Base-by-base conservation (phyloP, 2,113 vertebrate genomes). In the Nesospiza acunhae region DNA sequence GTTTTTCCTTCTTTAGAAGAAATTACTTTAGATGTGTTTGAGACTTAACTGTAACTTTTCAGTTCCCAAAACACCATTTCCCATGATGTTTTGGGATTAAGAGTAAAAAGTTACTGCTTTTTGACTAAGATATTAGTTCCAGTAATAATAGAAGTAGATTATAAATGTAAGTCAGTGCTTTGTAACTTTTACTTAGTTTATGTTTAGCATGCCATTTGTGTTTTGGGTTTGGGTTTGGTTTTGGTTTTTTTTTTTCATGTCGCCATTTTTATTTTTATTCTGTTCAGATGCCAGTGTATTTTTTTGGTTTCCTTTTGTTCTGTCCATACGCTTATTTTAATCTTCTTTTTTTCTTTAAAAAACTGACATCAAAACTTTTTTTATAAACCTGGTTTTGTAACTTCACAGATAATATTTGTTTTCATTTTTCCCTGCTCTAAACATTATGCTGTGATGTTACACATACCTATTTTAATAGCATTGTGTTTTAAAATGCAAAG, bases 261-360 rank as follows among this genome's bases (percentile, higher is more conserved):
- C 59, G 85, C 10, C 20, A 6, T 97, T 95, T 93, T 68, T 21
- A 35, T 70, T 77, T 53, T 93, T 78, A 31, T 86, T 96, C 89
- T 96, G 84, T 97, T 97, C 94, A 93, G 73, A 96, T 97, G 75
- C 85, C 95, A 92, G 79, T 82, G 78, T 77, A 82, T 47, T 79
- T 90, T 47, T 52, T 47, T 3, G 20, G 39, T 76, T 87, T 85
- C 74, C 27, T 86, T 81, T 58, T 59, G 33, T 95, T 95, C 58
- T 88, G 33, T 47, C 23, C 56, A 16, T 77, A 41, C 18, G 22
- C 2, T 52, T 92, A 14, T 21, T 80, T 91, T 66, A 47, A 9
- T 35, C 6, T 70, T 33, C 3, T 66, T 76, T 74, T 39, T 22
- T 39, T 81, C 24, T 60, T 80, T 6, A 31, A 74, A 72, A 93